Evolutionary conservation across 1,140 invertebrate species (phyloP).

Genomic region (Brevipalpus yothersi): DNA sequence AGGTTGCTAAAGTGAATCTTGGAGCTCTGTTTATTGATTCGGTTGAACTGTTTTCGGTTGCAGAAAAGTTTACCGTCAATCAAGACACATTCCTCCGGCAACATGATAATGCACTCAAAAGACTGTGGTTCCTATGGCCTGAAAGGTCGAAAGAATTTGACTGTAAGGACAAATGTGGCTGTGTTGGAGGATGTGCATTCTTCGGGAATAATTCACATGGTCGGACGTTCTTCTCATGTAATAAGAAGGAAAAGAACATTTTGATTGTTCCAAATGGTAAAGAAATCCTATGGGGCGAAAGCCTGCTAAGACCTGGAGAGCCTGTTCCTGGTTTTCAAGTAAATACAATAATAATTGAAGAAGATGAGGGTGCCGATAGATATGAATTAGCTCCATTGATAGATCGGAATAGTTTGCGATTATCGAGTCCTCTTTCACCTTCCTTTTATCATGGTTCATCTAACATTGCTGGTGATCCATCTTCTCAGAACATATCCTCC

Average conservation of each 20-base stretch:
- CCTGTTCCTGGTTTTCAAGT: constrained; percentile 28
- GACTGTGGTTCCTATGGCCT: constrained; percentile 84
- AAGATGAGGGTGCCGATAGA: neutral
- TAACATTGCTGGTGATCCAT: neutral
- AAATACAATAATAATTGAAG: neutral
- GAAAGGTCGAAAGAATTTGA: constrained; percentile 22
- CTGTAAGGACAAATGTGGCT: constrained; percentile 52
- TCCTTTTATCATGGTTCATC: neutral
- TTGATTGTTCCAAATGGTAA: constrained; percentile 16
- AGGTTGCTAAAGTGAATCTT: constrained; percentile 64
- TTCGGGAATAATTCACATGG: constrained; percentile 39
- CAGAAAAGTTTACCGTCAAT: constrained; percentile 9
- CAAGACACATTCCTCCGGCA: constrained; percentile 41
- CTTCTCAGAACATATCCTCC: neutral
- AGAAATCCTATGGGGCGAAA: constrained; percentile 70
- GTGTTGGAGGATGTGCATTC: constrained; percentile 76
- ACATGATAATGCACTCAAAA: constrained; percentile 63
- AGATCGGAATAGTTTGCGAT: neutral
- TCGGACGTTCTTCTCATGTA: constrained; percentile 9
- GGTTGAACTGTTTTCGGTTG: constrained; percentile 32
- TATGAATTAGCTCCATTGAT: neutral
- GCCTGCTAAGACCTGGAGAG: constrained; percentile 58
- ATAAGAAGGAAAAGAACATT: neutral
- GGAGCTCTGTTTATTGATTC: constrained; percentile 77
- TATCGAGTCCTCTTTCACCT: neutral